Base-by-base conservation (phyloP, 1,140 invertebrate species). In the Nymphalis io region DNA sequence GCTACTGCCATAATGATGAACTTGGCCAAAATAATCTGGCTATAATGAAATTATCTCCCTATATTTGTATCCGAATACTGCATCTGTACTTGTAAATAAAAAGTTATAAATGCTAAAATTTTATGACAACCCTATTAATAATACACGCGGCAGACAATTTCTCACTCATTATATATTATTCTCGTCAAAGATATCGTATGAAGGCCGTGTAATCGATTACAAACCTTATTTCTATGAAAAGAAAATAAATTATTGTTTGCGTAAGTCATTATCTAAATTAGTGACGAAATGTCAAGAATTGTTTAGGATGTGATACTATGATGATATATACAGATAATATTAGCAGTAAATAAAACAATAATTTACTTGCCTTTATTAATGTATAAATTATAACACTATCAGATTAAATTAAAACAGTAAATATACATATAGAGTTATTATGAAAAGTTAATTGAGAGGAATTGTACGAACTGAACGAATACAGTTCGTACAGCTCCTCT, bases 171-270 rank as follows among this genome's bases (percentile, higher is more conserved):
- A 61, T 61, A 61, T 27, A 61, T 61, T 61, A 16, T n/a, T 21
- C 60, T 48, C 46, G 48, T 61, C 60, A 61, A 61, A 61, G 42
- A 61, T 27, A 20, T 48, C 46, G 46, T 11, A n/a, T 12, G 10
- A 20, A 51, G 16, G 46, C 18, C 18, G 46, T 11, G 46, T 20
- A 16, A 51, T 51, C 46, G 46, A 51, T 51, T 16, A 11, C 12
- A 20, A 51, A 20, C 46, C 46, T 21, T 51, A 51, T 20, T 1
- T 20, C 6, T 10, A 20, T 2, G 3, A 0, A 1, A 11, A 6
- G 20, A 51, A 51, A 20, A 20, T 20, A 21, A 0, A 20, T 20
- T 20, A 3, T 51, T 51, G 4, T 10, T n/a, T 51, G 46, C 12
- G 5, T 21, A 11, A 20, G 16, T 1, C 12, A 51, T 20, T 18